These are phyloP conservation scores for Lepidurus apus DNA, from an alignment of 1,140 invertebrate species.

Conservation along the genomic window DNA sequence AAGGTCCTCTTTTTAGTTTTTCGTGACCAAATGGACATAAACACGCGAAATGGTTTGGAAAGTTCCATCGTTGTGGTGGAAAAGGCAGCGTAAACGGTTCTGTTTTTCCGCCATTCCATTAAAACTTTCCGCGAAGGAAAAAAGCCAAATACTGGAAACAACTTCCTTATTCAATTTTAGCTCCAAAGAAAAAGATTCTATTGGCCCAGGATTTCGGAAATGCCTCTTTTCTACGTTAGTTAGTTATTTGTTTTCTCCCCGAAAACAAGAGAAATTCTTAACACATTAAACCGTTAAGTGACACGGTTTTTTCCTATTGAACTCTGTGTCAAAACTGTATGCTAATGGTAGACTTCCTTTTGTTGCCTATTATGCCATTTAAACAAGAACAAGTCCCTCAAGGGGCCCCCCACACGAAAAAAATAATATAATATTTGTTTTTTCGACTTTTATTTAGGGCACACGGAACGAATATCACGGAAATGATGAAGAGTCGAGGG, in stretches of 20 bases:
- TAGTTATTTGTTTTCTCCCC: neutral
- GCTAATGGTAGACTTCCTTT: conserved; percentile 19
- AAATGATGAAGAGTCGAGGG: conserved; percentile 12
- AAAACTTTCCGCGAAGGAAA: neutral
- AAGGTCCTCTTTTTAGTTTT: neutral
- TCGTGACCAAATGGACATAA: neutral
- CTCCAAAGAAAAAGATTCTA: neutral
- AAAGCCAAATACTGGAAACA: neutral
- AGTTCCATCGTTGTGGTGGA: neutral
- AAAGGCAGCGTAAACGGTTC: neutral
- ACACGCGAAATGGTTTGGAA: neutral
- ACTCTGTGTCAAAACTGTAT: conserved; percentile 11
- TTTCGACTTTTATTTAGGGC: neutral
- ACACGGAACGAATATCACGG: neutral
- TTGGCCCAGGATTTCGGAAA: neutral
- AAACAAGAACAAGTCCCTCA: conserved; percentile 6
- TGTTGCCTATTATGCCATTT: conserved; percentile 8
- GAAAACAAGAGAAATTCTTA: neutral
- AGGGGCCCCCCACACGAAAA: neutral
- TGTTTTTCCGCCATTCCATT: neutral
- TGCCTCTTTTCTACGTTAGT: neutral
- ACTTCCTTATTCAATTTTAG: neutral
- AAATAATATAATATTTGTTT: neutral
- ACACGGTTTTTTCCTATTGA: conserved; percentile 6
- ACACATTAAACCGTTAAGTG: conserved; percentile 19